These are phyloP conservation scores for Syngnathus floridae DNA, from an alignment of 2,113 vertebrate species.

Conservation along the genomic window DNA sequence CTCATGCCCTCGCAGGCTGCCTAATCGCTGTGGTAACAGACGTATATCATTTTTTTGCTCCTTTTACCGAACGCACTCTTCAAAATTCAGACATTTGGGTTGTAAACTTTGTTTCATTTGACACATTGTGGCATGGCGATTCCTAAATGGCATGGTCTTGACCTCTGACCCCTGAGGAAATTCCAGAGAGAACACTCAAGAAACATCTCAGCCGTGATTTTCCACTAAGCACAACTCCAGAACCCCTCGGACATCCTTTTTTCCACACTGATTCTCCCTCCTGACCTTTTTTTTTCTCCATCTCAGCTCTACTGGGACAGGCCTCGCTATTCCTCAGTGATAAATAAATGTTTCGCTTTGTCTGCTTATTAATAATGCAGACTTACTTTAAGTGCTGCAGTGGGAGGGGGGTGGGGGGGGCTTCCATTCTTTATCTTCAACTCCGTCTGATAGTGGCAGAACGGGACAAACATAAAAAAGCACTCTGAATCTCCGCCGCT, in stretches of 20 bases:
- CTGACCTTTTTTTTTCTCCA: slow-evolving; percentile 26
- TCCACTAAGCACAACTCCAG: slow-evolving; percentile 24
- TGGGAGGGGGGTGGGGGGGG: slow-evolving; percentile 54
- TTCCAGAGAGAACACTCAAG: slow-evolving; percentile 35
- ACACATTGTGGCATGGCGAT: slow-evolving; percentile 37
- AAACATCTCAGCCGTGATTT: slow-evolving; percentile 46
- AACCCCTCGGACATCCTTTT: slow-evolving; percentile 30
- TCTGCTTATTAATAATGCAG: slow-evolving; percentile 86
- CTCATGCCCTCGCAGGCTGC: slow-evolving; percentile 11
- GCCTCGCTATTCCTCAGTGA: slow-evolving; percentile 51
- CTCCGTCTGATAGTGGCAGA: slow-evolving; percentile 25
- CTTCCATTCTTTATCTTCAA: slow-evolving; percentile 62
- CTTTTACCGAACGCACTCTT: slow-evolving; percentile 8
- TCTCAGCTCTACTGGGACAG: slow-evolving; percentile 35
- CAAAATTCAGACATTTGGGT: neutral
- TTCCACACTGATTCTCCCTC: slow-evolving; percentile 39
- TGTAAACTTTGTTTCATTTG: neutral
- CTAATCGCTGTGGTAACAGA: slow-evolving; percentile 43
- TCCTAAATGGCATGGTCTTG: slow-evolving; percentile 30
- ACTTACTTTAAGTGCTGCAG: slow-evolving; percentile 78
- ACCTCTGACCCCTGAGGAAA: slow-evolving; percentile 46
- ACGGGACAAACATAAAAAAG: slow-evolving; percentile 48
- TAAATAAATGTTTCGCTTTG: slow-evolving; percentile 87
- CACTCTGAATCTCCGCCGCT: slow-evolving; percentile 44
- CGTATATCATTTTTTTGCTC: slow-evolving; percentile 15